phyloP scores from a whole-genome alignment of 2,113 vertebrate genomes.

The Plectropomus leopardus region DNA sequence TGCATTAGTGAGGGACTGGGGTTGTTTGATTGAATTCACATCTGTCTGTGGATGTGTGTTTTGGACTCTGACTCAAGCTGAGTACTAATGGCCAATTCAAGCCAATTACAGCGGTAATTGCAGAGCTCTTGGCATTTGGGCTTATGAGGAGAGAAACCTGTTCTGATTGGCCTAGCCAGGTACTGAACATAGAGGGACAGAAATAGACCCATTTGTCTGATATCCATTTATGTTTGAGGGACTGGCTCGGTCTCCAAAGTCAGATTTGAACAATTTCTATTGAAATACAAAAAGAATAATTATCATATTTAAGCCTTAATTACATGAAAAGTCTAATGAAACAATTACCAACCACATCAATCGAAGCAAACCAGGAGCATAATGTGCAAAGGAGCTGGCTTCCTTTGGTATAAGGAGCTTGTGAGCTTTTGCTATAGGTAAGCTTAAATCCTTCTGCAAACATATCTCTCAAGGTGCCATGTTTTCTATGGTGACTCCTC shows the following conservation, averaged over 20 bases:
- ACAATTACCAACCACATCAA: not conserved
- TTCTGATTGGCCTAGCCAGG: slow-evolving; percentile 42
- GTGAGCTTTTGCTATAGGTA: not conserved
- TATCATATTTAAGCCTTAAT: not conserved
- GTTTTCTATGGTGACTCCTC: slow-evolving; percentile 26
- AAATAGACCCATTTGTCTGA: slow-evolving; percentile 35
- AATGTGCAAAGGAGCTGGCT: not conserved
- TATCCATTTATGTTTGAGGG: slow-evolving; percentile 14
- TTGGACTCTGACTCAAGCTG: slow-evolving; percentile 47
- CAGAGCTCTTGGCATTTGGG: slow-evolving; percentile 57
- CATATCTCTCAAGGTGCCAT: slow-evolving; percentile 8
- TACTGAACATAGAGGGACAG: slow-evolving; percentile 36
- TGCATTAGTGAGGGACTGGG: slow-evolving; percentile 10
- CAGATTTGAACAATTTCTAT: slow-evolving; percentile 1
- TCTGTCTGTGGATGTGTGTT: slow-evolving; percentile 44
- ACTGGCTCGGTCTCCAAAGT: slow-evolving; percentile 9
- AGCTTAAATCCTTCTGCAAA: not conserved
- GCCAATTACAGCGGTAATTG: slow-evolving; percentile 62
- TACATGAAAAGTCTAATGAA: not conserved
- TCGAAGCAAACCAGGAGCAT: not conserved
- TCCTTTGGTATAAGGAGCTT: not conserved
- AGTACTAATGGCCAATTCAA: slow-evolving; percentile 61
- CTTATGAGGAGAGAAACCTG: slow-evolving; percentile 43
- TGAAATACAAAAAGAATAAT: not conserved
- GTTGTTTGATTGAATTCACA: slow-evolving; percentile 48